These are phyloP conservation scores for Phoxinus dragarum DNA, from an alignment of 2,797 vertebrate species.

Conservation along the genomic window DNA sequence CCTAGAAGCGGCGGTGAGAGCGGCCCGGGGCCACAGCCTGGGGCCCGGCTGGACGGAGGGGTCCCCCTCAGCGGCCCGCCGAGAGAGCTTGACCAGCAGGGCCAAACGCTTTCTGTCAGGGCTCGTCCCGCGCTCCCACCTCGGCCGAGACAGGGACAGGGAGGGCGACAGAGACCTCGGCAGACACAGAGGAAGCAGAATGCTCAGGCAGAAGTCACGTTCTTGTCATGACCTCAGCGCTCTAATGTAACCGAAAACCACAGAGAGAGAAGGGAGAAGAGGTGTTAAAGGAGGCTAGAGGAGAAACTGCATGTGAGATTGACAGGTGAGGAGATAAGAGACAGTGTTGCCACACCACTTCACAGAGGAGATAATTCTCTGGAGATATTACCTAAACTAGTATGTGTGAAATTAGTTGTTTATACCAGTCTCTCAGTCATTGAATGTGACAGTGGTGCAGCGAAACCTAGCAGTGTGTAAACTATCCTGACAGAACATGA, in stretches of 20 bases:
- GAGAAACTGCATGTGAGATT: slow-evolving; percentile 26
- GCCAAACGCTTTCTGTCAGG: slow-evolving; percentile 89
- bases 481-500: slow-evolving; percentile 12
- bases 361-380: slow-evolving; percentile 10
- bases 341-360: slow-evolving; percentile 35
- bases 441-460: slow-evolving; percentile 30
- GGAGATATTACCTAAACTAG: slow-evolving; percentile 38
- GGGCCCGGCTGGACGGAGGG: slow-evolving; percentile 75
- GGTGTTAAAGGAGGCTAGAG: slow-evolving; percentile 11
- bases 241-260: slow-evolving; percentile 70
- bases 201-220: slow-evolving; percentile 90
- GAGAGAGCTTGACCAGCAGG: slow-evolving; percentile 88
- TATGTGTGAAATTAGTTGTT: slow-evolving; percentile 51
- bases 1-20: slow-evolving; percentile 85
- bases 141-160: slow-evolving; percentile 74
- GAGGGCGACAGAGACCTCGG: slow-evolving; percentile 79
- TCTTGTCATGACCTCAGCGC: slow-evolving; percentile 93
- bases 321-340: slow-evolving; percentile 24
- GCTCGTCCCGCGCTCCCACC: slow-evolving; percentile 83
- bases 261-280: background rate
- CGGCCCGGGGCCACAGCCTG: slow-evolving; percentile 82
- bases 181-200: slow-evolving; percentile 80
- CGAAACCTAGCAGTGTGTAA: slow-evolving; percentile 16
- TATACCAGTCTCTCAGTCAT: slow-evolving; percentile 36
- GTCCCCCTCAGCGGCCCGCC: slow-evolving; percentile 73